Evolutionary conservation across 1,140 invertebrate species (phyloP).

Genomic region (Heterodera carotae): DNA sequence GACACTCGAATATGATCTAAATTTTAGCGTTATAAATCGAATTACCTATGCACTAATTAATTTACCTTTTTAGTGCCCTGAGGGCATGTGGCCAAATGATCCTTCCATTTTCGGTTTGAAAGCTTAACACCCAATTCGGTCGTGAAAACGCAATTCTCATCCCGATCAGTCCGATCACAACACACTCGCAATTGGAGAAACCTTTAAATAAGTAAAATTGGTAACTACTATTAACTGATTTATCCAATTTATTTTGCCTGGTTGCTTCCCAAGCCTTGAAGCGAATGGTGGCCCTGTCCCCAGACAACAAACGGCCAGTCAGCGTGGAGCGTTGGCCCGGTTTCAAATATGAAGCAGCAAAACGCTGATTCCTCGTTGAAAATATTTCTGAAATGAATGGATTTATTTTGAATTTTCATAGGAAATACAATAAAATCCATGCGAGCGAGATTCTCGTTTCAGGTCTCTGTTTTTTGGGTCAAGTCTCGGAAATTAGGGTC

Average conservation of each 20-base stretch:
- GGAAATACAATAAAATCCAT: too few species aligned
- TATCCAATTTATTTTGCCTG: not conserved
- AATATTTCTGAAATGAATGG: conserved; percentile 34
- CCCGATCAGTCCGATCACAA: conserved; percentile 44
- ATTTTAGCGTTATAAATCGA: not conserved
- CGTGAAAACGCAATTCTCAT: conserved; percentile 47
- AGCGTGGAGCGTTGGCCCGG: conserved; percentile 48
- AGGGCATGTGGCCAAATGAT: conserved; percentile 51
- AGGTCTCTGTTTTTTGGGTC: too few species aligned
- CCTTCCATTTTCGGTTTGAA: conserved; percentile 49
- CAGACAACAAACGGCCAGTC: conserved; percentile 39
- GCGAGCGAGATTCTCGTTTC: too few species aligned
- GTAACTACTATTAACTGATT: not conserved
- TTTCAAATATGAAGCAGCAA: conserved; percentile 54
- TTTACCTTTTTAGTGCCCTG: conserved; percentile 53
- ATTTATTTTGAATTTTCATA: too few species aligned
- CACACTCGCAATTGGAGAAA: conserved; percentile 51
- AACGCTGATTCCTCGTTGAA: conserved; percentile 48
- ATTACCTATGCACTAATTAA: not conserved
- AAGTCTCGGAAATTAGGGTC: too few species aligned
- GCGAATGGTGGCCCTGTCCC: conserved; percentile 37
- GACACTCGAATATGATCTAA: conserved; percentile 58
- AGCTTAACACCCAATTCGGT: conserved; percentile 51
- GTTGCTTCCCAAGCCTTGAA: conserved; percentile 55
- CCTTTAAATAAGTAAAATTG: conserved; percentile 13